Conservation (phyloP, 2,113 vertebrate genomes). For the Paratilapia polleni region DNA sequence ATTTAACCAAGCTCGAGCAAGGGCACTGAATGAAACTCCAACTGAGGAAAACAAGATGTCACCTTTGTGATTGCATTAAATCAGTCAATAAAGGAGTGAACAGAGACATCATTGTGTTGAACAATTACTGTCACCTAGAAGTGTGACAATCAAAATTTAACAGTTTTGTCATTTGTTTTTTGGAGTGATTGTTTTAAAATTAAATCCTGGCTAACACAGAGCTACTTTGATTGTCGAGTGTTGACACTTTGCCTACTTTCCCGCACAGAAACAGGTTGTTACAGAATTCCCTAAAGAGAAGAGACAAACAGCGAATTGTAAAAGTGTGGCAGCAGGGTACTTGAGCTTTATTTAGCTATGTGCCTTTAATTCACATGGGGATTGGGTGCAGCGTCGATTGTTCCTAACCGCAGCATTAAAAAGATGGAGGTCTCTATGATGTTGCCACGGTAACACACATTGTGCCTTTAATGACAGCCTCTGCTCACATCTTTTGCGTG, state of each 20-base stretch:
- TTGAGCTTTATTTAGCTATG: conserved; percentile 79
- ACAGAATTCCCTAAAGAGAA: conserved; percentile 64
- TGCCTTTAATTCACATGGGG: conserved; percentile 74
- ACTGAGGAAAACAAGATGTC: not conserved
- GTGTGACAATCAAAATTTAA: conserved; percentile 47
- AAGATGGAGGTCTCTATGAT: conserved; percentile 69
- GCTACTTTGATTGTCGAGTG: conserved; percentile 56
- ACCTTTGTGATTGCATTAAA: not conserved
- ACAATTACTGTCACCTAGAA: conserved; percentile 49
- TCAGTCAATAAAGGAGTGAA: conserved; percentile 15
- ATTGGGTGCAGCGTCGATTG: conserved; percentile 69
- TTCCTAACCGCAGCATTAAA: conserved; percentile 68
- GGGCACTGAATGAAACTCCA: conserved; percentile 16
- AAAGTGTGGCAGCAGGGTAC: conserved; percentile 60
- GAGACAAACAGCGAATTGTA: conserved; percentile 59
- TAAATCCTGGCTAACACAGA: conserved; percentile 32
- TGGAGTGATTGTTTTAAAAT: conserved; percentile 54
- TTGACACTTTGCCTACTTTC: conserved; percentile 48
- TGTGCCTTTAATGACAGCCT: conserved; percentile 77
- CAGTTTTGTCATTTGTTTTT: conserved; percentile 21
- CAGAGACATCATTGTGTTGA: not conserved
- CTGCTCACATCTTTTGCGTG: conserved; percentile 69
- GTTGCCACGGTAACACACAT: conserved; percentile 80
- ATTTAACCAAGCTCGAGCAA: conserved; percentile 31
- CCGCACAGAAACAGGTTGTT: conserved; percentile 68